Evolutionary conservation across 2,797 vertebrate species (phyloP).

Genomic region (Cheracebus regulus): DNA sequence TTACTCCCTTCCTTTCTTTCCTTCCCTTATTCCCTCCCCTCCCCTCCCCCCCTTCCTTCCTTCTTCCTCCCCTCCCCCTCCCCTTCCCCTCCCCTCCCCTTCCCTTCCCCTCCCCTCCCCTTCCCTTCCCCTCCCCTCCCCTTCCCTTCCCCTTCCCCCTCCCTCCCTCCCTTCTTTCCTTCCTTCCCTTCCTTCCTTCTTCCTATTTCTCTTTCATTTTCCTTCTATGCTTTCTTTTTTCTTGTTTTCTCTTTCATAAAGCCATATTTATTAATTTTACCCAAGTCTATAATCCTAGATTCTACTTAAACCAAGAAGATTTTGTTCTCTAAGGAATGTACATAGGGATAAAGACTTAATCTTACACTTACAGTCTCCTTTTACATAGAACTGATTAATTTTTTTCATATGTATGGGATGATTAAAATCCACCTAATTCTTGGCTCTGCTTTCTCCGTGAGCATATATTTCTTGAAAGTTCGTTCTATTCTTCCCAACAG

Average conservation of each 20-base stretch:
- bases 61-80: accelerated
- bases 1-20: no score
- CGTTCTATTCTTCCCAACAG: not conserved
- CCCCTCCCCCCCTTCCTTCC: accelerated
- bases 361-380: not conserved
- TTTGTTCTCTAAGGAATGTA: not conserved
- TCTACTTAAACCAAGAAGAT: not conserved
- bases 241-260: not conserved
- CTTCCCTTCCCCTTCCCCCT: not conserved
- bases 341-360: not conserved
- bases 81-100: no score
- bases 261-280: not conserved
- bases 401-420: accelerated
- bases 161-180: accelerated
- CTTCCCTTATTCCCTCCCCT: not conserved
- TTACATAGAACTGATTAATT: not conserved
- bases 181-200: not conserved
- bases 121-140: accelerated
- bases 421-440: not conserved
- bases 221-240: not conserved
- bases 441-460: not conserved
- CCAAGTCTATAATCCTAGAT: not conserved
- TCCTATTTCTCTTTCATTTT: no score
- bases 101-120: not conserved
- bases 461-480: not conserved